Evolutionary conservation across 2,888 invertebrate genomes (phyloP), one percentile per base, ranked within the genome.

Genomic region (Phengaris alcon): DNA sequence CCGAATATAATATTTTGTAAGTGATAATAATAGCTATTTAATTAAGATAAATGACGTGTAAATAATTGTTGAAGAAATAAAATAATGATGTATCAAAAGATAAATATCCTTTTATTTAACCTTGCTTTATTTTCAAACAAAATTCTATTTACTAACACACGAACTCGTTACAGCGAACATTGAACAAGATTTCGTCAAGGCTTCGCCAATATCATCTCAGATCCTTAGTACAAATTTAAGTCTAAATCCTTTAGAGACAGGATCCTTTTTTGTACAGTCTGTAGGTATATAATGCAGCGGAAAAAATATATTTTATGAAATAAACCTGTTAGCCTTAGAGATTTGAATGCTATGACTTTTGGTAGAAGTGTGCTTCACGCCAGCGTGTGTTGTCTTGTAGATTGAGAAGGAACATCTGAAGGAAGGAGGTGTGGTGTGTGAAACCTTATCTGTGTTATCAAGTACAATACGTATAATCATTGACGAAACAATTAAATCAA

Each of bases 371-470:
- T 35, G 54, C 13, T 22, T 52, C 35, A 10, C 13, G 70, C 35
- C 72, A 22, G 22, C 10, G 70, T 12, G 70, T 70, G 13, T 35
- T 13, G 52, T 35, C 8, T 12, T 68, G 15, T 44, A 48, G 44
- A 64, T 69, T n/a, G 10, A 52, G 4, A 15, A 59, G 68, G 70
- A 75, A 57, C 64, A 51, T 57, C 64, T 55, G 51, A 52, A 68
- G 68, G 70, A 68, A 74, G 57, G 55, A 64, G 69, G 8, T 73
- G 46, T 70, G 48, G 77, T 35, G 73, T 74, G 75, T 76, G 77
- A 78, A 80, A 77, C 76, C 77, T 80, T 80, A 81, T 79, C 76
- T 80, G 76, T 77, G 79, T 84, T 83, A 84, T 82, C 81, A 79
- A 80, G 82, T 79, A 80, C 81, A 81, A 80, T 79, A 76, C 57